Percentiles rank a stretch among this genome's conserved stretches.
These are phyloP conservation scores for Sphaerophoria rueppellii DNA, from an alignment of 2,888 invertebrate genomes.

Conservation along the genomic window DNA sequence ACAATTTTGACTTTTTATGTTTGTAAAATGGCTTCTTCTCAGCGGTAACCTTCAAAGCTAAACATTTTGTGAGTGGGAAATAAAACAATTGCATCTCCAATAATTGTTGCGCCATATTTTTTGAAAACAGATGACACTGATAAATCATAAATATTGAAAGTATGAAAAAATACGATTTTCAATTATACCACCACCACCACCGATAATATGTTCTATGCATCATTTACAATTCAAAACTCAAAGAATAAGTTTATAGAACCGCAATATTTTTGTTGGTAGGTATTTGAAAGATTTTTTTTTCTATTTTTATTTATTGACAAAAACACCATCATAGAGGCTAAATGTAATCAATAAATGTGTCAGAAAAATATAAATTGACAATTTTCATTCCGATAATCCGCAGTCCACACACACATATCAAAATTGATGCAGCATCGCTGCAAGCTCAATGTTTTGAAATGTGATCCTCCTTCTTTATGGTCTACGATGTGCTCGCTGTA, in stretches of 20 bases:
- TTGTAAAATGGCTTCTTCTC: too few species aligned
- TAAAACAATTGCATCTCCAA: too few species aligned
- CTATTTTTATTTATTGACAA: background rate
- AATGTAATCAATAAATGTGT: background rate
- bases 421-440: background rate
- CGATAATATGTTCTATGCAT: background rate
- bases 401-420: background rate
- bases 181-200: too few species aligned
- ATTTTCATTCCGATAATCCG: background rate
- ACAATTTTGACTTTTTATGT: too few species aligned
- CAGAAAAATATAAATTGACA: conserved; percentile 19
- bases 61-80: too few species aligned
- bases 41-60: too few species aligned
- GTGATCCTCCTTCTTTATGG: conserved; percentile 19
- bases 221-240: too few species aligned
- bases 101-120: background rate
- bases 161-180: background rate
- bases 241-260: background rate
- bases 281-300: too few species aligned
- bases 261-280: background rate
- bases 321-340: conserved; percentile 8
- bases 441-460: conserved; percentile 34
- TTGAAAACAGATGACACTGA: background rate
- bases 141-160: background rate
- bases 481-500: too few species aligned